Base-by-base conservation (phyloP, 2,113 vertebrate genomes). In the Sceloporus undulatus region DNA sequence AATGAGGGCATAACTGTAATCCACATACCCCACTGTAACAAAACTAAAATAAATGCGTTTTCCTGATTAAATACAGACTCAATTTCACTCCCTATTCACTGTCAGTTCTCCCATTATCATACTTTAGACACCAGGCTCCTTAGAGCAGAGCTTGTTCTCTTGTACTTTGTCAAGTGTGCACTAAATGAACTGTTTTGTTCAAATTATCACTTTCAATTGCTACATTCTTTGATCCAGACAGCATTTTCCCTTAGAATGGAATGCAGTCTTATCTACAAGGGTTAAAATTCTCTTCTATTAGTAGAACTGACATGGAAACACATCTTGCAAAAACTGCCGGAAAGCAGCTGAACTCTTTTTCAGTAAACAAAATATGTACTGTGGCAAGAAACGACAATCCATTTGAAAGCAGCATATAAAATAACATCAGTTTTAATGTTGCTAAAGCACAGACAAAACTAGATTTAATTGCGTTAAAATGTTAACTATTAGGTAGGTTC, bases 231-330 rank as follows among this genome's bases (percentile, higher is more conserved):
- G 79, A 42, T 65, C 40, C 56, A 82, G 38, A 19, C 59, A 38
- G 21, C 56, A 40, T 25, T 65, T 65, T 38, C 9, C 21, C 59
- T 65, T 81, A 65, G 56, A 65, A 29, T 40, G n/a, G 21, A 66
- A 66, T 82, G 34, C n/a, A 82, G 79, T 25, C 56, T 82, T 40
- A 38, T 82, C 79, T 82, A 82, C 34, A 82, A 66, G 19, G 29
- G n/a, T 40, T 66, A 65, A 82, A 21, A 25, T 40, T 65, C 3
- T 66, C 59, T 40, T 82, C 79, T 34, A 40, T 7, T 82, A 40
- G 79, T 19, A 40, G 29, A 65, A 13, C 34, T 13, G 9, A 40
- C 19, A 82, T 25, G 10, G 19, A 23, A 82, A 1, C 10, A 9
- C 59, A 66, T 82, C 34, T 40, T 81, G 34, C 79, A 81, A 65